Conservation (phyloP, 2,888 invertebrate species). For the Caenorhabditis wallacei region DNA sequence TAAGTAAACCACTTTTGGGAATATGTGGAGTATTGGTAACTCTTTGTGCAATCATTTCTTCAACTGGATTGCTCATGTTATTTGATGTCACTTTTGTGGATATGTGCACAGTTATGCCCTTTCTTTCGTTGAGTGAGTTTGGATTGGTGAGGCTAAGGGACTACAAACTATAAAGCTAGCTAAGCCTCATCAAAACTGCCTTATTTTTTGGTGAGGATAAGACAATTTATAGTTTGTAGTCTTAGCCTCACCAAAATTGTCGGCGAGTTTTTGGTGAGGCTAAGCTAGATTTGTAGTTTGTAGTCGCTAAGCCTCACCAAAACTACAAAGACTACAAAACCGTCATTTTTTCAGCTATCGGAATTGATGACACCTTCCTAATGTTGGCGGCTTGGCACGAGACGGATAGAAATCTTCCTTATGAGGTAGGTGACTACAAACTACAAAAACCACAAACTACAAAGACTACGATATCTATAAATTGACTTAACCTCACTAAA, state of each 20-base stretch:
- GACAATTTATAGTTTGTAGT: no score
- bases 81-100: constrained; percentile 94
- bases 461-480: no score
- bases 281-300: not conserved
- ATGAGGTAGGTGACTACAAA: constrained; percentile 83
- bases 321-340: no score
- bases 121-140: constrained; percentile 93
- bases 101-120: constrained; percentile 94
- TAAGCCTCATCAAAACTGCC: no score
- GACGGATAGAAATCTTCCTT: constrained; percentile 87
- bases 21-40: constrained; percentile 75
- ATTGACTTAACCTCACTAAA: not conserved
- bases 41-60: constrained; percentile 90
- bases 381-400: constrained; percentile 96
- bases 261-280: not conserved
- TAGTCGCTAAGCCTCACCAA: no score
- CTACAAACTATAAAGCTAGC: constrained; percentile 1
- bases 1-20: constrained; percentile 88
- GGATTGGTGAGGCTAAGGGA: not conserved
- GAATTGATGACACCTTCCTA: constrained; percentile 96
- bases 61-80: constrained; percentile 93
- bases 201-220: no score
- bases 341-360: constrained; percentile 91
- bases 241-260: no score
- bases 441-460: no score